A percentile compares a stretch with the other conserved stretches of the same genome.
These are phyloP conservation scores for Luffia ferchaultella DNA, from an alignment of 2,888 invertebrate genomes.

Conservation along the genomic window DNA sequence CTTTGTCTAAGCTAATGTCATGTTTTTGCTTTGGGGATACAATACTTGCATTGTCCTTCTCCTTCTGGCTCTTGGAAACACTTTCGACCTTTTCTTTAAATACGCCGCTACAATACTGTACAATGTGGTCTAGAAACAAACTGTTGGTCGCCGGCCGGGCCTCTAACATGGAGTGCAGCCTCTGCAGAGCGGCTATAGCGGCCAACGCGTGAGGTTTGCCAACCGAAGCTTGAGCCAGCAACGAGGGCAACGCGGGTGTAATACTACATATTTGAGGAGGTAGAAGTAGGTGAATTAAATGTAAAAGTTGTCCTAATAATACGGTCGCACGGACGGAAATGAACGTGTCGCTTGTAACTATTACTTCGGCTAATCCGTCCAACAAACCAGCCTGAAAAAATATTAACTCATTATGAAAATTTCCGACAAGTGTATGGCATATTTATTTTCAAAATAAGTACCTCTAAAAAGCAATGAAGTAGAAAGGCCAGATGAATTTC, in stretches of 20 bases:
- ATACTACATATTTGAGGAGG: conserved; percentile 88
- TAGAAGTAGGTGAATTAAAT: conserved; percentile 84
- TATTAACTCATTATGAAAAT: not conserved
- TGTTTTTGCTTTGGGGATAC: conserved; percentile 30
- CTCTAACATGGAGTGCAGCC: conserved; percentile 82
- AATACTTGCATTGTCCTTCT: conserved; percentile 47
- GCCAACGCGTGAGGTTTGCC: conserved; percentile 84
- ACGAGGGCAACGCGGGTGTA: conserved; percentile 83
- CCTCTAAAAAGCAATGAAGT: conserved; percentile 87
- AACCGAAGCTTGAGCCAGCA: conserved; percentile 80
- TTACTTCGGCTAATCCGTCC: conserved; percentile 90
- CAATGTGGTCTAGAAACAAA: conserved; percentile 82
- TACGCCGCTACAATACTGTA: conserved; percentile 65
- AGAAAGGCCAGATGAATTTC: conserved; percentile 91
- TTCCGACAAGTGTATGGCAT: not conserved
- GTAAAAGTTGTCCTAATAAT: conserved; percentile 86
- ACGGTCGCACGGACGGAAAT: conserved; percentile 93
- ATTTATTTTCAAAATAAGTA: conserved; percentile 20
- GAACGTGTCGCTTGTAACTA: conserved; percentile 87
- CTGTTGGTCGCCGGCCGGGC: conserved; percentile 83
- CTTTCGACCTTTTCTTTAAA: conserved; percentile 38
- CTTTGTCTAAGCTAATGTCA: conserved; percentile 28
- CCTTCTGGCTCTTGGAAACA: conserved; percentile 39
- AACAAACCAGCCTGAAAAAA: conserved; percentile 74
- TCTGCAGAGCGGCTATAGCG: conserved; percentile 81